Conservation (phyloP, 2,888 invertebrate genomes). For the Drosophila pegasa region DNA sequence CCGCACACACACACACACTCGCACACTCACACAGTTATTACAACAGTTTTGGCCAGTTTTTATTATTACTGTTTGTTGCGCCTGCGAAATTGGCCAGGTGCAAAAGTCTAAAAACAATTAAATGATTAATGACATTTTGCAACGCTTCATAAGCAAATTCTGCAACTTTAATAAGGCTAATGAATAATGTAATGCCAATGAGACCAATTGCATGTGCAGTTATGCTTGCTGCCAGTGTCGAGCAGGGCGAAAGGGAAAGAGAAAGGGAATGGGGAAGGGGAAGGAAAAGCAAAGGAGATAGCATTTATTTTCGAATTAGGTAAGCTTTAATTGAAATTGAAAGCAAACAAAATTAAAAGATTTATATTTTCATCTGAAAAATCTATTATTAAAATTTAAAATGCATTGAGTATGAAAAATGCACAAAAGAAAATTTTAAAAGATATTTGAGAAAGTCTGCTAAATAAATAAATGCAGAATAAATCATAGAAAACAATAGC, state of each 20-base stretch:
- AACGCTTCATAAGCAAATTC: conserved; percentile 43
- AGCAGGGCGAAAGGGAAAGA: too few relatives aligned
- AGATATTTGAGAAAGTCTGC: too few relatives aligned
- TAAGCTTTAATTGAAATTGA: neutral
- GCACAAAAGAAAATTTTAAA: too few relatives aligned
- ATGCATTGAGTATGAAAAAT: too few relatives aligned
- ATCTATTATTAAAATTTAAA: neutral
- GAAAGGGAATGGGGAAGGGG: neutral
- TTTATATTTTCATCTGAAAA: too few relatives aligned
- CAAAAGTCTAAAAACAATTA: conserved; percentile 79
- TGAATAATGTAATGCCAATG: conserved; percentile 32
- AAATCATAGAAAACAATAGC: too few relatives aligned
- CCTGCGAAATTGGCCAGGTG: conserved; percentile 67
- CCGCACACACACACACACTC: conserved; percentile 5
- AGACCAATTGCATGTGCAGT: conserved; percentile 5
- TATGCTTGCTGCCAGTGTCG: neutral
- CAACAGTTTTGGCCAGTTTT: conserved; percentile 24
- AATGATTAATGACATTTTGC: conserved; percentile 67
- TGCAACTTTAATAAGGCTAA: conserved; percentile 24
- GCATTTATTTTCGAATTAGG: neutral
- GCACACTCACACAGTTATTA: conserved; percentile 19
- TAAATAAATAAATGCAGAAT: too few relatives aligned
- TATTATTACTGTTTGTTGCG: conserved; percentile 17
- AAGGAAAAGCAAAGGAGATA: neutral
- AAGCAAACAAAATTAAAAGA: too few relatives aligned